These are phyloP conservation scores for Stenodera caucasica DNA, from an alignment of 2,888 invertebrate species.

Conservation along the genomic window DNA sequence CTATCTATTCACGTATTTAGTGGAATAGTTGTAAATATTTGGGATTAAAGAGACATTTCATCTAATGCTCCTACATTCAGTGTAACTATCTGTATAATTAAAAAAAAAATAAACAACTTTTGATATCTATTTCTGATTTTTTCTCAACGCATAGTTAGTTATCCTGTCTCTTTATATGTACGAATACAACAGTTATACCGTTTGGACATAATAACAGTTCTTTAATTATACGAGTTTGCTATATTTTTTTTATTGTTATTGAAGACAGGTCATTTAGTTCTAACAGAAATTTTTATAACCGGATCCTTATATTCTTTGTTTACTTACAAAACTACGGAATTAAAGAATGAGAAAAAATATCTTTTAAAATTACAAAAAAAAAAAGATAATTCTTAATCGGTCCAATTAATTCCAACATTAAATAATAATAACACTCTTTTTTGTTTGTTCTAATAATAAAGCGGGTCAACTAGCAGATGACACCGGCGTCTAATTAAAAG, in stretches of 20 bases:
- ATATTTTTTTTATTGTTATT: not conserved
- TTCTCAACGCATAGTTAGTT: slow-evolving; percentile 1
- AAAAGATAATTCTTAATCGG: not conserved
- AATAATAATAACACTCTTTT: not conserved
- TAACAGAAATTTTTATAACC: no score
- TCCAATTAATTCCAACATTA: not conserved
- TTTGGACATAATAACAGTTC: slow-evolving; percentile 5
- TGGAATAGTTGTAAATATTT: no score
- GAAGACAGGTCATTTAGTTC: not conserved
- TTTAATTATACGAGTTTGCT: slow-evolving; percentile 5
- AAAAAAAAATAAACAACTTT: no score
- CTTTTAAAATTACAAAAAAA: no score
- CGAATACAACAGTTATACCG: slow-evolving; percentile 5
- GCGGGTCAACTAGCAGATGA: slow-evolving; percentile 7
- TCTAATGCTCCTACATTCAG: no score
- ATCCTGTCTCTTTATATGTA: not conserved
- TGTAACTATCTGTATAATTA: no score
- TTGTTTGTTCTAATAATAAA: slow-evolving; percentile 8
- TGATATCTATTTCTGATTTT: no score
- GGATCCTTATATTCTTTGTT: not conserved
- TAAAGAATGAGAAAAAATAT: not conserved
- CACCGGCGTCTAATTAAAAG: slow-evolving; percentile 2
- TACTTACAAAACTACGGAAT: no score
- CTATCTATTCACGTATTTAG: no score
- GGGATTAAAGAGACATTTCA: no score